Percentiles rank a stretch among this genome's conserved stretches.
These are phyloP conservation scores for Atherix ibis DNA, from an alignment of 2,888 invertebrate genomes.

Conservation along the genomic window DNA sequence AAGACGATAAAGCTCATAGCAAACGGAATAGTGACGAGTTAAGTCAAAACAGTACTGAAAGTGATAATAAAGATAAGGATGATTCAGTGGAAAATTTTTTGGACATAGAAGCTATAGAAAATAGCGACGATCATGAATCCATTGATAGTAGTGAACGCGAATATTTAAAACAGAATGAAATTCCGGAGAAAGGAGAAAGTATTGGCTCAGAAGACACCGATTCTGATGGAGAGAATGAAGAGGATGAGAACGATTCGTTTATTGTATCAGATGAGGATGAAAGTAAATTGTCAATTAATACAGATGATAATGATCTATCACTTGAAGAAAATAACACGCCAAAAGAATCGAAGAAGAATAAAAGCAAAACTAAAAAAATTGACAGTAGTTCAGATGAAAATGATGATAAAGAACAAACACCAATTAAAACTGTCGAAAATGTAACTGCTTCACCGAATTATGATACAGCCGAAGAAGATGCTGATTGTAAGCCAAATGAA, in stretches of 20 bases:
- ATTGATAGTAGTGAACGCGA: conserved; percentile 35
- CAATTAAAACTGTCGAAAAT: too few species aligned
- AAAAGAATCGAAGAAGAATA: neutral
- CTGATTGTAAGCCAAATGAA: too few species aligned
- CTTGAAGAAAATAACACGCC: too few species aligned
- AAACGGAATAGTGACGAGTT: too few species aligned
- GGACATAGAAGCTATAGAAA: conserved; percentile 21
- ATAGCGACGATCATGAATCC: conserved; percentile 20
- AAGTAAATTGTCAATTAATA: conserved; percentile 15
- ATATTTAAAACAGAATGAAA: conserved; percentile 36
- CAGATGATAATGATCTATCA: neutral
- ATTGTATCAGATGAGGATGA: conserved; percentile 38
- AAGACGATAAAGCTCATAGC: too few species aligned
- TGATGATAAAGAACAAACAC: neutral
- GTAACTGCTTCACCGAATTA: too few species aligned
- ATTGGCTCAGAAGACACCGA: conserved; percentile 33
- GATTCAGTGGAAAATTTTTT: conserved; percentile 15
- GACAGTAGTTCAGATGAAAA: neutral
- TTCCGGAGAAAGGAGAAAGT: conserved; percentile 37
- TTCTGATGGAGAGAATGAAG: conserved; percentile 28
- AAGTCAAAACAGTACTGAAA: neutral
- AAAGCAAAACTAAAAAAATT: conserved; percentile 2
- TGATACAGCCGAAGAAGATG: too few species aligned
- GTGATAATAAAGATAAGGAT: conserved; percentile 1
- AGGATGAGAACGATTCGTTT: conserved; percentile 38